Evolutionary conservation across 2,888 invertebrate species (phyloP), one percentile per base, ranked within the genome.

Genomic region (Empis stercorea): DNA sequence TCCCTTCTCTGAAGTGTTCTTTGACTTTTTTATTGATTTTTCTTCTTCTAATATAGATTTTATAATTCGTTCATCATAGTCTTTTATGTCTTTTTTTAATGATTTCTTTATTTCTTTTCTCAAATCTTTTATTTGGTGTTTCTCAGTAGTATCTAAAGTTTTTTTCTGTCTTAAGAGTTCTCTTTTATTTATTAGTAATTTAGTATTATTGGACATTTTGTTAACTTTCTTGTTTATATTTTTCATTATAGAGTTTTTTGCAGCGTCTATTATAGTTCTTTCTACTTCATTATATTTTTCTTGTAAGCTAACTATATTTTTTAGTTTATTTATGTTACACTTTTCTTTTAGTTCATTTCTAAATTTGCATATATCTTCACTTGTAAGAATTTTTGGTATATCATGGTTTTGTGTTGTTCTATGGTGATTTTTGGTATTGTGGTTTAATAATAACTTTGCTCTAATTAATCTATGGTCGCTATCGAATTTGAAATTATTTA

Each of bases 11-110:
- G n/a, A 39, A 44, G 23, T 44, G 44, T 44, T 44, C 23, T 44
- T 44, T 44, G 20, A 36, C 23, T 44, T 44, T 44, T 36, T 44
- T 10, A 44, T 20, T 20, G 44, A 44, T 44, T 36, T 36, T 16
- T 44, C 17, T 14, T 44, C 23, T 23, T 44, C 36, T 9, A 32
- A 5, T 32, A 32, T 32, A 13, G 3, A 13, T 13, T 13, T 32
- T 10, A 10, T 13, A 10, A 32, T 32, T 32, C 13, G 11, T 32
- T 32, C 32, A 32, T 32, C 13, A 32, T 32, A 32, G 3, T 32
- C 11, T 32, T 32, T 32, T 13, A 32, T 32, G 7, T 32, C 32
- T 13, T 32, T 32, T 32, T 32, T 32, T 13, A 32, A 13, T 10
- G 30, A 32, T 32, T 32, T 32, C 32, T 5, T 32, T 32, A 32